Evolutionary conservation across 2,888 invertebrate species (phyloP), one percentile per base, ranked within the genome.

Genomic region (Silvanus unidentatus): DNA sequence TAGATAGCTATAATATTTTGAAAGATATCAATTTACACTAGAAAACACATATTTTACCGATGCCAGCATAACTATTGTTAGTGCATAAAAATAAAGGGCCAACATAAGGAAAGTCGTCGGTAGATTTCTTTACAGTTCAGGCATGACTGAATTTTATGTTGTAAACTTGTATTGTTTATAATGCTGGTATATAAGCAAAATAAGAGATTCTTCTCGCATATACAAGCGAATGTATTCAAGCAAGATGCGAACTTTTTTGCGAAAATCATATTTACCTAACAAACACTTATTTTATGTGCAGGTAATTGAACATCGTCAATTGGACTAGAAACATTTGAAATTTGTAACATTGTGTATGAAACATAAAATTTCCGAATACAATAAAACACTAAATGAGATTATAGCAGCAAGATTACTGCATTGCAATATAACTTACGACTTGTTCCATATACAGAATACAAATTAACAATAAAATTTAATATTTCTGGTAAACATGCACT

Each of bases 391-490:
- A 44, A 48, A 51, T 53, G 46, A 54, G 51, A 56, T 55, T 49
- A 49, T 53, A 49, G 48, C 43, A 47, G 45, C 52, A 53, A 59
- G 60, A 62, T 60, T 61, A 59, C 53, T 52, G 49, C 42, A 32
- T 50, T 49, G 42, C 45, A 43, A 42, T 44, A 49, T 58, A 57
- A 58, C 45, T 55, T 58, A 60, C 48, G 56, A 51, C 49, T 22
- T 50, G 35, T 43, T 50, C 40, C 49, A 53, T 52, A 52, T 53
- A 54, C 51, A 50, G 58, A 53, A 53, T 62, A 60, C 61, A 62
- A 63, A 62, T 63, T 60, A 63, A 63, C 62, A 60, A 62, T 64
- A 63, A 63, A 64, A 64, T 63, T 62, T 63, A 63, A 62, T 64
- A 64, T 62, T 60, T 62, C 54, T 57, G 49, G 60, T 60, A 61